Percentiles rank a stretch among this genome's conserved stretches.
Conservation (phyloP, 2,888 invertebrate genomes). For the Trichopria drosophilae region DNA sequence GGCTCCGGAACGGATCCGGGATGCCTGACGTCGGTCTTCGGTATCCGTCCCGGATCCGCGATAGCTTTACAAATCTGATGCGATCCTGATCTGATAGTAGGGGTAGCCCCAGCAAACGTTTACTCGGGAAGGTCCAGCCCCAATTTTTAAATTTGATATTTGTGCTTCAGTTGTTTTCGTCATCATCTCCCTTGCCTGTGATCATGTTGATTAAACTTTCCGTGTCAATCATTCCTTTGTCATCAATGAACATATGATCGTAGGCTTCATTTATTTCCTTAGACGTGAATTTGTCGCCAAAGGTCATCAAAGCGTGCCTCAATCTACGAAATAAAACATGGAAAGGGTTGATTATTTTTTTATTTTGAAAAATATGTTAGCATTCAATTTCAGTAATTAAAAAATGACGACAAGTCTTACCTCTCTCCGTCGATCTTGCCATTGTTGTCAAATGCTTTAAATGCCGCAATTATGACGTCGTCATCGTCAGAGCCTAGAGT, state of each 20-base stretch:
- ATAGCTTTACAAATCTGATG: too few species aligned
- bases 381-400: neutral
- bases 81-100: too few species aligned
- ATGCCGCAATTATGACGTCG: constrained; percentile 87
- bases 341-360: constrained; percentile 4
- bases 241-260: constrained; percentile 91
- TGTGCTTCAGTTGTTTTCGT: too few species aligned
- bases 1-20: too few species aligned
- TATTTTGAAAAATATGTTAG: constrained; percentile 6
- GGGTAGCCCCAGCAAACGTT: too few species aligned
- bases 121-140: too few species aligned
- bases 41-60: too few species aligned
- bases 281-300: constrained; percentile 88
- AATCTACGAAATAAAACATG: constrained; percentile 61
- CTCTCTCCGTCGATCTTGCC: constrained; percentile 87
- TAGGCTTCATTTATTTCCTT: constrained; percentile 90
- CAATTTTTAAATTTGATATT: too few species aligned
- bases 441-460: constrained; percentile 83
- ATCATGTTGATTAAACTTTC: constrained; percentile 83
- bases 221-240: constrained; percentile 88
- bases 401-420: constrained; percentile 54
- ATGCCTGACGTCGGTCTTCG: too few species aligned
- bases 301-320: constrained; percentile 89
- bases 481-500: constrained; percentile 78
- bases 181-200: constrained; percentile 84